Base-by-base conservation (phyloP, 2,797 vertebrate genomes). In the Lerista edwardsae region DNA sequence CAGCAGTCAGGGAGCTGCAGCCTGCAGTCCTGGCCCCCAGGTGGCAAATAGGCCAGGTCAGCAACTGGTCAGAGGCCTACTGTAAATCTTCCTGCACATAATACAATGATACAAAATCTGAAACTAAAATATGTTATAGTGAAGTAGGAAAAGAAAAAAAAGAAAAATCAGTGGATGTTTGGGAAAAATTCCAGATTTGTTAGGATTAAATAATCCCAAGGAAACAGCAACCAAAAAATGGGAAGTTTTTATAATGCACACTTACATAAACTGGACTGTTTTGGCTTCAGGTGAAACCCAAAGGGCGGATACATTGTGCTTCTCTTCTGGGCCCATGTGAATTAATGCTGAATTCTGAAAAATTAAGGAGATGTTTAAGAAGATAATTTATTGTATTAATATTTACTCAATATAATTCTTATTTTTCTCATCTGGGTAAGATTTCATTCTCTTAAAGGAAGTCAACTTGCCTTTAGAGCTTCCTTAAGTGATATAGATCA, bases 291-390 rank as follows among this genome's bases (percentile, higher is more conserved):
- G 92, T 78, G 93, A 90, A 55, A 93, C 29, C 93, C 94, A 95
- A 19, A 86, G 86, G 77, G 94, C 87, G 79, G 91, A 90, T 67
- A 94, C 0, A 68, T 92, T 92, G 77, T 91, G 51, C 55, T 95
- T 95, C 59, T 89, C 75, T 34, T 94, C 90, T 39, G 92, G 93
- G 80, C 90, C 90, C 71, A 82, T 64, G 47, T 95, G 79, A 76
- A 62, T 90, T 90, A 95, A 34, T 85, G 93, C 78, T 84, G 93
- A 94, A 91, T 93, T 94, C 94, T 95, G 83, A 73, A 93, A 89
- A 80, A 84, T 73, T 68, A 89, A 91, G 84, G 62, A 19, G 78
- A 76, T 31, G 36, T 57, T 80, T 1, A 31, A 11, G 23, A 77
- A 25, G 69, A 15, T 44, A 0, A 2, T 59, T 61, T 61, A 34